Conservation (phyloP, 2,888 invertebrate species). For the Listrodromus nycthemerus region DNA sequence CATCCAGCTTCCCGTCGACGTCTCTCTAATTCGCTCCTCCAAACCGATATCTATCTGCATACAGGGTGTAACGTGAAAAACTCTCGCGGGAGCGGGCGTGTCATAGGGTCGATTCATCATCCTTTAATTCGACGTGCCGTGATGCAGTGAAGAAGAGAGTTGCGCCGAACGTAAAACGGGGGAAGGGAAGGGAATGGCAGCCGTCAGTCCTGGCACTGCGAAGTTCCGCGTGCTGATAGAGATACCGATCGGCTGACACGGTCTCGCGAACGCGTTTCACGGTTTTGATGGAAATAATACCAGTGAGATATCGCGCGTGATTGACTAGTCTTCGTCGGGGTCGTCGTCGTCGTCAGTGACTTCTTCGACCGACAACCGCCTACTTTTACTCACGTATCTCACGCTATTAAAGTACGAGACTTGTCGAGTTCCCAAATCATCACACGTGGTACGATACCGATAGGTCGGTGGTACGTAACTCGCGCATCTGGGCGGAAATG, state of each 20-base stretch:
- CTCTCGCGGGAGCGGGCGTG: not conserved
- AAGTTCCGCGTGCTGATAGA: constrained; percentile 42
- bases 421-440: constrained; percentile 4
- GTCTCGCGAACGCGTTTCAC: constrained; percentile 16
- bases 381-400: not conserved
- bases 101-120: constrained; percentile 45
- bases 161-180: not conserved
- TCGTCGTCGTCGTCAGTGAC: not conserved
- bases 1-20: not conserved
- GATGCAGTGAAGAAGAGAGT: constrained; percentile 59
- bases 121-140: constrained; percentile 50
- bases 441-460: not conserved
- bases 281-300: constrained; percentile 46
- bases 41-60: not conserved
- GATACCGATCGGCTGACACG: constrained; percentile 52
- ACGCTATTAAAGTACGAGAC: not conserved
- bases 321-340: constrained; percentile 22
- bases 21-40: constrained; percentile 13
- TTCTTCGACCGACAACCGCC: not conserved
- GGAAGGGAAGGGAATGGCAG: constrained; percentile 44
- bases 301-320: constrained; percentile 22
- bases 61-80: constrained; percentile 2
- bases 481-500: not conserved
- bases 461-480: not conserved
- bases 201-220: constrained; percentile 29